Conservation (phyloP, 2,797 vertebrate species). For the Cottoperca gobio region DNA sequence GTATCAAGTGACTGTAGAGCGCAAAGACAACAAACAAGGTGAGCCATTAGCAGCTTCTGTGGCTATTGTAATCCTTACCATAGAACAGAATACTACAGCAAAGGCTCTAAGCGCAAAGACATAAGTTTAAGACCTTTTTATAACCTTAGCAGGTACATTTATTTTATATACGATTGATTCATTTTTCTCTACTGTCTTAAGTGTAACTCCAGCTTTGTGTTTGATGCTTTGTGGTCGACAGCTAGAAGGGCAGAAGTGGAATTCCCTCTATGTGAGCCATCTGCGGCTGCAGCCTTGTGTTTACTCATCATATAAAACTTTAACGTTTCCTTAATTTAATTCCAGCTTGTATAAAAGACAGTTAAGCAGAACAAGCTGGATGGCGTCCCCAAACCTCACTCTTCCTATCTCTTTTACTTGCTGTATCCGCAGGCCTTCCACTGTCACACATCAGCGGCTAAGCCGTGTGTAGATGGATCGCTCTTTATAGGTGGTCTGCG, state of each 20-base stretch:
- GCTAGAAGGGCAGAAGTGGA: conserved; percentile 30
- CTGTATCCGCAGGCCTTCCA: conserved; percentile 6
- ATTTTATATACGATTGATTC: background rate
- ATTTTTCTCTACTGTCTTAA: conserved; percentile 34
- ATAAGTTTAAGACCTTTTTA: conserved; percentile 16
- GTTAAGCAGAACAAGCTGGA: conserved; percentile 19
- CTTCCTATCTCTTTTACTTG: conserved; percentile 24
- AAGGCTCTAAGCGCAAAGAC: conserved; percentile 9
- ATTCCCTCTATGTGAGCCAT: conserved; percentile 4
- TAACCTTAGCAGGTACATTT: background rate
- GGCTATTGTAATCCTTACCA: conserved; percentile 28
- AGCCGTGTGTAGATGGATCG: conserved; percentile 29
- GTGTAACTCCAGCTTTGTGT: conserved; percentile 8
- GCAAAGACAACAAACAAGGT: conserved; percentile 58
- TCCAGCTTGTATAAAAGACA: conserved; percentile 35
- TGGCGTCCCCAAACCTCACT: conserved; percentile 9
- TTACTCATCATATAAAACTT: conserved; percentile 43
- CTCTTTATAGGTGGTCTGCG: conserved; percentile 53
- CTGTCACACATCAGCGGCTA: conserved; percentile 12
- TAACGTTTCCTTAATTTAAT: conserved; percentile 57
- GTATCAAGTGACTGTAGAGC: conserved; percentile 39
- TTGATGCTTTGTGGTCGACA: background rate
- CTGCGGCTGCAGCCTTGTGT: conserved; percentile 11
- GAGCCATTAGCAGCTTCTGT: conserved; percentile 43
- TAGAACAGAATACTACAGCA: background rate